Conservation (phyloP, 1,140 invertebrate genomes). For the Lethrus apterus region DNA sequence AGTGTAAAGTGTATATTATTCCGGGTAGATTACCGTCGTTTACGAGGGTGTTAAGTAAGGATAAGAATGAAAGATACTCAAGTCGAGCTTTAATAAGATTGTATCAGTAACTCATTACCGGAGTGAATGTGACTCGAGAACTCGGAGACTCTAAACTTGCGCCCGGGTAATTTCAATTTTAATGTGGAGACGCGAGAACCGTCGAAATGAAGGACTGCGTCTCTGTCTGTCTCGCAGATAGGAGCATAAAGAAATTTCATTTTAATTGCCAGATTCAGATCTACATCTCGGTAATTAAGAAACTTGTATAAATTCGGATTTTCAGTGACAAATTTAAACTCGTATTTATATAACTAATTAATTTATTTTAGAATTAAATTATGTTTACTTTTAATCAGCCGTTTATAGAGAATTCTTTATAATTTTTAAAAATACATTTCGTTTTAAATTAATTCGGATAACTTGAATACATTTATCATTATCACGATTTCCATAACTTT, state of each 20-base stretch:
- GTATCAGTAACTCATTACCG: constrained; percentile 31
- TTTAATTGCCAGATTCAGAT: constrained; percentile 18
- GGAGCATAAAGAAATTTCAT: constrained; percentile 14
- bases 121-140: constrained; percentile 21
- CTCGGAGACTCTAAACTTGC: constrained; percentile 21
- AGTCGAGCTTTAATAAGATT: constrained; percentile 29
- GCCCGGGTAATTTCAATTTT: constrained; percentile 27
- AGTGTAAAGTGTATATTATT: constrained; percentile 10
- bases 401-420: too few species aligned
- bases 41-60: constrained; percentile 26
- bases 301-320: constrained; percentile 11
- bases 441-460: too few species aligned
- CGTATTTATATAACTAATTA: too few species aligned
- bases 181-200: constrained; percentile 18
- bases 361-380: too few species aligned
- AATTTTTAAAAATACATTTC: too few species aligned
- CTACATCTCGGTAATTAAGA: constrained; percentile 17
- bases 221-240: constrained; percentile 1
- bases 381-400: too few species aligned
- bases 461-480: too few species aligned
- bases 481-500: too few species aligned
- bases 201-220: constrained; percentile 13
- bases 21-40: constrained; percentile 6
- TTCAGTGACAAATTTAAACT: constrained; percentile 7
- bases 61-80: constrained; percentile 26